Evolutionary conservation across 92 coral and sea anemone genomes (phyloP), one percentile per base, ranked within the genome.

Genomic region (Blastomussa wellsi): DNA sequence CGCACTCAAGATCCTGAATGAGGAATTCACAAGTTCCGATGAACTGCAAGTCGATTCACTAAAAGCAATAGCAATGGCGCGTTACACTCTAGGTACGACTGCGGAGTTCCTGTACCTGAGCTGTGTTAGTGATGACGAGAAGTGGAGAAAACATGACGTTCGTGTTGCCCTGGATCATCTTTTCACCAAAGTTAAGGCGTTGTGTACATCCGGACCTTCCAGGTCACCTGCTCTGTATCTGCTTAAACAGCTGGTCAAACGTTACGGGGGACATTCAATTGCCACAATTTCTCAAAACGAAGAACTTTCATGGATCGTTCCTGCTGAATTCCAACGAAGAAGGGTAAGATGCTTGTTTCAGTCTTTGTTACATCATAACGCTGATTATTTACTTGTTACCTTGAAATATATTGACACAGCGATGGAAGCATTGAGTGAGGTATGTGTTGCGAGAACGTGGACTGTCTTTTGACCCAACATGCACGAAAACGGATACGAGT

Each of bases 211-310:
- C 41, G 80, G 78, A 42, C 79, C 35, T 26, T 79, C 85, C 79
- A 72, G 87, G 20, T 87, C 86, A 4, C 93, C 95, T 24, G 77
- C 79, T n/a, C 68, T 90, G 20, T 92, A 72, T 79, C 84, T 92
- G 10, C 79, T 90, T 69, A 92, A 92, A 35, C 95, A 90, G 77
- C 84, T 92, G 49, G 93, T 89, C 55, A 88, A 93, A 32, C 89
- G 92, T 51, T 87, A 80, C 84, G 95, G 95, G 68, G 89, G 80
- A 52, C 76, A 91, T 29, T 88, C 86, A 19, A 86, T 92, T 76
- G 77, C 78, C 36, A 77, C 55, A 70, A 69, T 87, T 48, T 84
- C 88, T 3, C 84, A 84, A 84, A 79, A 79, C 1, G 83, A 76
- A 67, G 90, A 81, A 6, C 83, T 92, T 48, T 59, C 86, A 31